Evolutionary conservation across 1,140 invertebrate genomes (phyloP), one percentile per base, ranked within the genome.

Genomic region (Tetragnatha versicolor): DNA sequence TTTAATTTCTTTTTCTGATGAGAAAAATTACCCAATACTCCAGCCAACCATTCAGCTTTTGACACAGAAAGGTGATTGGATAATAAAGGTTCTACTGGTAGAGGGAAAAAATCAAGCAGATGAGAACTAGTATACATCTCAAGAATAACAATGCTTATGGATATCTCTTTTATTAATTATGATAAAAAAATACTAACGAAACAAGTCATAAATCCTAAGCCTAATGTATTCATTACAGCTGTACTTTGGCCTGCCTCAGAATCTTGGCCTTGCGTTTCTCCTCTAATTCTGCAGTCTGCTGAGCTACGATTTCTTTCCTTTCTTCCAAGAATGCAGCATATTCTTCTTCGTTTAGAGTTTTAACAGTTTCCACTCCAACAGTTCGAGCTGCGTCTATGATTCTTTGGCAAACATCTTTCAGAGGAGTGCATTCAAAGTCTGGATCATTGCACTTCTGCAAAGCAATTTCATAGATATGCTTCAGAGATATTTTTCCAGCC

Each of bases 381-480:
- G 90, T 91, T 79, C 90, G 89, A 14, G 95, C 94, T 70, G 89
- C 87, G 14, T 90, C 90, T 81, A 97, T 89, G 17, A 98, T 83
- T 88, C 91, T 89, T 83, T 90, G 88, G 85, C 94, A 97, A 82
- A 98, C 90, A 83, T 93, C 89, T 87, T 96, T 82, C 47, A 96
- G 83, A 31, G 89, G 86, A 12, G 90, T 83, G 31, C 91, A 87
- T 72, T 91, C 88, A 81, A 93, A 88, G 12, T 90, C 85, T 29
- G 93, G 92, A 88, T 99, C 98, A 85, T 93, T 85, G 17, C 90
- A 88, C 87, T 99, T 99, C 3, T 99, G 94, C 86, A 91, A 90
- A 0, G 98, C 97, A 84, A 99, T 99, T 91, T 99, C 98, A 88
- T 99, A 99, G 35, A 99, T 86, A 88, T 99, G 98, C 86, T 98